Conservation (phyloP, 1,140 invertebrate genomes). For the Cyphomyrmex costatus region DNA sequence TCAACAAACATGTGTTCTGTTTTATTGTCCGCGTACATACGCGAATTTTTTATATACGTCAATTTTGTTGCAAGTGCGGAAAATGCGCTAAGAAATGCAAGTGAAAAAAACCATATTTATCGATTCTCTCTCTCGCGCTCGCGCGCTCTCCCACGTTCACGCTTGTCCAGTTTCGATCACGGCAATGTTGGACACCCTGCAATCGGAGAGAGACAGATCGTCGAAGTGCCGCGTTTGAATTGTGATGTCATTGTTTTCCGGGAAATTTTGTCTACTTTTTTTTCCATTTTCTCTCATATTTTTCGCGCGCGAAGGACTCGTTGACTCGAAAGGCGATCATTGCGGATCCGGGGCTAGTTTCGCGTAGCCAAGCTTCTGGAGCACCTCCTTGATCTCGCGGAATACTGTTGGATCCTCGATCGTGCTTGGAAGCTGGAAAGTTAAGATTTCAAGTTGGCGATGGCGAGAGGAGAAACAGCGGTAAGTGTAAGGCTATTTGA, state of each 20-base stretch:
- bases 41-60: too few species aligned
- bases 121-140: too few species aligned
- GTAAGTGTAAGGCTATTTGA: too few species aligned
- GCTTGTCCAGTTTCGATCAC: background rate
- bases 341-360: constrained; percentile 90
- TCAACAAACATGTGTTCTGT: background rate
- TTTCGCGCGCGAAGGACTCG: background rate
- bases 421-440: constrained; percentile 91
- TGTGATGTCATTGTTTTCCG: too few species aligned
- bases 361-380: constrained; percentile 93
- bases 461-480: background rate
- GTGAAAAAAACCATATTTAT: too few species aligned
- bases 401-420: constrained; percentile 96
- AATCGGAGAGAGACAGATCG: background rate
- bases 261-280: background rate
- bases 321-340: constrained; percentile 68
- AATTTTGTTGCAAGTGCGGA: too few species aligned
- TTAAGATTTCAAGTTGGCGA: background rate
- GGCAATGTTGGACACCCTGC: background rate
- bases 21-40: too few species aligned
- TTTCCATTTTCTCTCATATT: background rate
- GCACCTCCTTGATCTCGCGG: constrained; percentile 90
- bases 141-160: background rate
- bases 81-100: too few species aligned
- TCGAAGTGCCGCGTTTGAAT: background rate